These are phyloP conservation scores for Xiphorhynchus erythropygius DNA, from an alignment of 2,797 vertebrate species.

Conservation along the genomic window DNA sequence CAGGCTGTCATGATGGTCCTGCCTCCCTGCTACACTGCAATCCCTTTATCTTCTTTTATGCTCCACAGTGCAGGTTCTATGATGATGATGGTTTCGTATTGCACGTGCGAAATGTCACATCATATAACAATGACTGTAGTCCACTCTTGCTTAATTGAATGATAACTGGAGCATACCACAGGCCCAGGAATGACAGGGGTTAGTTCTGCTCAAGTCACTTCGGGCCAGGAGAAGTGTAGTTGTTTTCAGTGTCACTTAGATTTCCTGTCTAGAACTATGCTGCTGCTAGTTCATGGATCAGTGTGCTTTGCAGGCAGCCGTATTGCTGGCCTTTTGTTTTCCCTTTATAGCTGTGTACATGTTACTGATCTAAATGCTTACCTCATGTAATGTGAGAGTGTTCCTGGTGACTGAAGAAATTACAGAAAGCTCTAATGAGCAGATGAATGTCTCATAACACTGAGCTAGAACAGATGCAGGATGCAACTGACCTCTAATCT, in stretches of 20 bases:
- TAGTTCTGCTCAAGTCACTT: not conserved
- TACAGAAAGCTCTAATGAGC: not conserved
- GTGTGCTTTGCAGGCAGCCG: not conserved
- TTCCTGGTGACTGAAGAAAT: not conserved
- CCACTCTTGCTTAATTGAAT: not conserved
- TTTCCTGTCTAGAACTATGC: not conserved
- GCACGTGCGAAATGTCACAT: not conserved
- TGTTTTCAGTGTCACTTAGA: not conserved
- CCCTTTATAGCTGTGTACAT: not conserved
- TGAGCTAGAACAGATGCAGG: no score
- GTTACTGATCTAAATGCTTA: not conserved
- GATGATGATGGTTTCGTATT: not conserved
- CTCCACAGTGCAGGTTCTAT: not conserved
- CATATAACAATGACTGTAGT: not conserved
- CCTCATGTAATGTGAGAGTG: not conserved
- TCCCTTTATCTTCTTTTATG: not conserved
- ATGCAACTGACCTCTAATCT: not conserved
- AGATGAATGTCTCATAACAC: accelerated
- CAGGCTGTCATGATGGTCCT: not conserved
- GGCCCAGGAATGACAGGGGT: not conserved
- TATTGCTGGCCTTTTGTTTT: not conserved
- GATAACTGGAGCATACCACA: not conserved
- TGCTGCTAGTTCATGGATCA: not conserved
- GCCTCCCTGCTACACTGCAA: not conserved
- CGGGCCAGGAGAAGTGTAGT: not conserved